Evolutionary conservation across 2,888 invertebrate species (phyloP).

Genomic region (Hartigia nigra): DNA sequence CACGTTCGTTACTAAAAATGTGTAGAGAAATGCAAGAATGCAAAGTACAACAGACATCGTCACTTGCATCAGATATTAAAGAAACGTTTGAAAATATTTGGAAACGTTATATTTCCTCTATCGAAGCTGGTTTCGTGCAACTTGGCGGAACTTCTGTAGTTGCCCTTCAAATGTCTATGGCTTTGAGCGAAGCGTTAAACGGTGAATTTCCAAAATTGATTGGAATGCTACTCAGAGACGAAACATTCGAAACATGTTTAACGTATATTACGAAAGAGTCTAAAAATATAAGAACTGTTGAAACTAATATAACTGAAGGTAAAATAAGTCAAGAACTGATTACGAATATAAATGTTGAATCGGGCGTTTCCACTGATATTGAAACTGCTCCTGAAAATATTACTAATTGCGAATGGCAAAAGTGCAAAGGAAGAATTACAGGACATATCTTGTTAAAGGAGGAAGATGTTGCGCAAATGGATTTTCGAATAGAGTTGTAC

Average conservation of each 20-base stretch:
- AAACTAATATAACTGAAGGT: conserved; percentile 49
- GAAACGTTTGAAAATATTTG: conserved; percentile 40
- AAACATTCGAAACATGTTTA: conserved; percentile 61
- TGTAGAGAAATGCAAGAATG: conserved; percentile 56
- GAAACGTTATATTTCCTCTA: conserved; percentile 40
- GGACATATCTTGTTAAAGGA: background rate
- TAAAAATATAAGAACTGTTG: conserved; percentile 34
- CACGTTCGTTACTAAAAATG: conserved; percentile 64
- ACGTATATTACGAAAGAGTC: conserved; percentile 43
- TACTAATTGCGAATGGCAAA: conserved; percentile 43
- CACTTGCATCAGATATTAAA: conserved; percentile 39
- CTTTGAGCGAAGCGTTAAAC: conserved; percentile 67
- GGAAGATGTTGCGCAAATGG: background rate
- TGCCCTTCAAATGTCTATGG: conserved; percentile 74
- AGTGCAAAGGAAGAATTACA: conserved; percentile 42
- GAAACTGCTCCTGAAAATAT: conserved; percentile 12
- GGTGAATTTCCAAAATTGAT: conserved; percentile 69
- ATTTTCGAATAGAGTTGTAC: conserved; percentile 52
- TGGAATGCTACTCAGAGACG: conserved; percentile 69
- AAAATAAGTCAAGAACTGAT: conserved; percentile 39
- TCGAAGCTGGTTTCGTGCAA: conserved; percentile 68
- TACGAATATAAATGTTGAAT: background rate
- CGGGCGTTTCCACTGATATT: background rate
- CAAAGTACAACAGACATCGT: conserved; percentile 43
- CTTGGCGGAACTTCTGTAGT: conserved; percentile 80